Conservation (phyloP, 2,113 vertebrate genomes). For the Nannospalax galili region DNA sequence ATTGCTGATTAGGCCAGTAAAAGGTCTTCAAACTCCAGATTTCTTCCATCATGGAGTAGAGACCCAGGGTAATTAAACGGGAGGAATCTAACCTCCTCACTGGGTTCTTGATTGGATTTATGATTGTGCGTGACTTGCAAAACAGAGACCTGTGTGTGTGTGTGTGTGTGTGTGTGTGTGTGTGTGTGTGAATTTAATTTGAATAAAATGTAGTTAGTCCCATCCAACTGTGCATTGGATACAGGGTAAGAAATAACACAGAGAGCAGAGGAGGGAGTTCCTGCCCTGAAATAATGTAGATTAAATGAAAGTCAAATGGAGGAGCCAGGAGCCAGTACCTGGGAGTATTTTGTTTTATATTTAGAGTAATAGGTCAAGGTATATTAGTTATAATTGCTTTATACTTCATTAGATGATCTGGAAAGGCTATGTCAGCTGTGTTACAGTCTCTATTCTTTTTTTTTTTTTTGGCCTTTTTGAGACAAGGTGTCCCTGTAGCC, state of each 20-base stretch:
- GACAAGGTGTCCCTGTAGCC: no score
- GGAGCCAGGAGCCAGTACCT: background rate
- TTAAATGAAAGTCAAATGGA: slow-evolving; percentile 28
- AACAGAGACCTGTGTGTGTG: slow-evolving; percentile 27
- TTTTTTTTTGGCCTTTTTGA: background rate
- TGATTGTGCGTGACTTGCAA: slow-evolving; percentile 49
- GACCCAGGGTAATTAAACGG: slow-evolving; percentile 69
- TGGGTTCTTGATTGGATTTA: slow-evolving; percentile 61
- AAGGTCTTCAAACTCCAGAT: slow-evolving; percentile 45
- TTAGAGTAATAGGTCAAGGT: slow-evolving; percentile 26
- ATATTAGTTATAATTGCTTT: slow-evolving; percentile 38
- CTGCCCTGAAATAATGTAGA: background rate
- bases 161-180: background rate
- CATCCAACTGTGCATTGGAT: background rate
- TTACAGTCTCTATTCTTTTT: background rate
- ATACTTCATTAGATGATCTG: slow-evolving; percentile 12
- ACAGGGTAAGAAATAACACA: background rate
- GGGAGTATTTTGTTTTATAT: background rate
- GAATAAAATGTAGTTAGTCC: slow-evolving; percentile 50
- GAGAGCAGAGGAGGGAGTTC: background rate
- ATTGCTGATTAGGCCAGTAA: slow-evolving; percentile 57
- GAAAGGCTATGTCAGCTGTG: background rate
- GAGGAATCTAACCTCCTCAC: slow-evolving; percentile 27
- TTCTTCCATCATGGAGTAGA: slow-evolving; percentile 65
- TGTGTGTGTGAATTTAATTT: slow-evolving; percentile 56